Percentiles rank a stretch among this genome's conserved stretches.
Evolutionary conservation across 37 sponge, comb jelly and placozoan species (phyloP).

Genomic region (Bolinopsis microptera): DNA sequence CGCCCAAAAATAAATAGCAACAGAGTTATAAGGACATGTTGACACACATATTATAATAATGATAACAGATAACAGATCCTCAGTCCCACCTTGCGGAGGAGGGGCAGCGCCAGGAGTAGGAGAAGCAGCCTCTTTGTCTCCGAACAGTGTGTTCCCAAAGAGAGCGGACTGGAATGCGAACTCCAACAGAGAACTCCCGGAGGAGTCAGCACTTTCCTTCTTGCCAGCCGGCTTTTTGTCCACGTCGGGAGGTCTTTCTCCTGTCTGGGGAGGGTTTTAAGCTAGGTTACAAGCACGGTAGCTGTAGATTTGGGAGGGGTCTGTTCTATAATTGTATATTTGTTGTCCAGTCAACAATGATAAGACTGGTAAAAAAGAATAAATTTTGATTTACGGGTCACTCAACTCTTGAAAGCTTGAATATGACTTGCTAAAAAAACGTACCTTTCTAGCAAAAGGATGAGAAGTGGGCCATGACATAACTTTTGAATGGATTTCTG

Average conservation of each 20-base stretch:
- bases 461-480: constrained; percentile 61
- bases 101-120: not conserved
- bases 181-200: constrained; percentile 42
- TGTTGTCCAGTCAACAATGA: too few relatives aligned
- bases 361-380: too few relatives aligned
- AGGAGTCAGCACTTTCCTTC: constrained; percentile 41
- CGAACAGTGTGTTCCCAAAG: constrained; percentile 54
- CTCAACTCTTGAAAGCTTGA: too few relatives aligned
- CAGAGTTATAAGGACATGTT: too few relatives aligned
- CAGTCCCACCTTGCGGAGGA: not conserved
- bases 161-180: constrained; percentile 65
- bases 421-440: not conserved
- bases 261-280: not conserved
- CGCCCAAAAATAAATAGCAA: too few relatives aligned
- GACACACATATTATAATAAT: too few relatives aligned
- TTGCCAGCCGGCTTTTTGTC: constrained; percentile 1
- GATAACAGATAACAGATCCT: too few relatives aligned
- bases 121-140: not conserved
- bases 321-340: too few relatives aligned
- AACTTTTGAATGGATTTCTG: constrained; percentile 57
- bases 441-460: not conserved
- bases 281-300: not conserved
- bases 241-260: not conserved
- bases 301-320: too few relatives aligned
- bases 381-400: too few relatives aligned